Conservation (phyloP, 1,140 invertebrate genomes). For the Drosophila teissieri region DNA sequence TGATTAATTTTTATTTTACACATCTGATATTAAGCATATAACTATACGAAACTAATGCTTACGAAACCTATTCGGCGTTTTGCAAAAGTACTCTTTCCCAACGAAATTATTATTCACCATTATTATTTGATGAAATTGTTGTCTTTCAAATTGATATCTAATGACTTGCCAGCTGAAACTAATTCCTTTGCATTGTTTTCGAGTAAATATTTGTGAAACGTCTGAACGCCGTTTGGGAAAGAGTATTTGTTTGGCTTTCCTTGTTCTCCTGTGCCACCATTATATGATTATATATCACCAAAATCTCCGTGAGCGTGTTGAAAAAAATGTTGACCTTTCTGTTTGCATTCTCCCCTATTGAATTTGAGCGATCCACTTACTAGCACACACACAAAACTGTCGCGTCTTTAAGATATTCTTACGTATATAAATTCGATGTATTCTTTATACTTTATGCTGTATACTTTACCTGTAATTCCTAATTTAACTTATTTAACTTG, state of each 20-base stretch:
- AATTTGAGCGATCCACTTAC: slow-evolving; percentile 26
- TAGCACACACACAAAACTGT: slow-evolving; percentile 43
- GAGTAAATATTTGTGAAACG: neutral
- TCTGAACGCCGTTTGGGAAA: slow-evolving; percentile 2
- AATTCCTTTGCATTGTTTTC: neutral
- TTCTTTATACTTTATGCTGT: slow-evolving; percentile 7
- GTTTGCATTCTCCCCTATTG: slow-evolving; percentile 40
- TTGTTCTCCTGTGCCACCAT: slow-evolving; percentile 42
- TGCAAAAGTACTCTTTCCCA: slow-evolving; percentile 53
- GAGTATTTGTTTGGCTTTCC: slow-evolving; percentile 30
- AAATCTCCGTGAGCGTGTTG: slow-evolving; percentile 6
- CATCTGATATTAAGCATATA: slow-evolving; percentile 40
- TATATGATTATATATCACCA: slow-evolving; percentile 16
- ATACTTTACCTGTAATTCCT: slow-evolving; percentile 42
- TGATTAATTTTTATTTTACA: slow-evolving; percentile 60
- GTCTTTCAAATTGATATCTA: slow-evolving; percentile 47
- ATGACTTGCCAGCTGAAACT: no score
- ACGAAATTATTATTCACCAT: slow-evolving; percentile 11
- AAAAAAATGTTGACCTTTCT: slow-evolving; percentile 42
- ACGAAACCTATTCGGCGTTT: slow-evolving; percentile 3
- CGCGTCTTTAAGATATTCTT: slow-evolving; percentile 52
- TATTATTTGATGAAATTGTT: slow-evolving; percentile 5
- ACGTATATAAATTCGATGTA: slow-evolving; percentile 34
- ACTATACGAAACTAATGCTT: slow-evolving; percentile 20
- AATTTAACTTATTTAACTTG: slow-evolving; percentile 76